Evolutionary conservation across 2,113 vertebrate species (phyloP).

Genomic region (Isichthys henryi): DNA sequence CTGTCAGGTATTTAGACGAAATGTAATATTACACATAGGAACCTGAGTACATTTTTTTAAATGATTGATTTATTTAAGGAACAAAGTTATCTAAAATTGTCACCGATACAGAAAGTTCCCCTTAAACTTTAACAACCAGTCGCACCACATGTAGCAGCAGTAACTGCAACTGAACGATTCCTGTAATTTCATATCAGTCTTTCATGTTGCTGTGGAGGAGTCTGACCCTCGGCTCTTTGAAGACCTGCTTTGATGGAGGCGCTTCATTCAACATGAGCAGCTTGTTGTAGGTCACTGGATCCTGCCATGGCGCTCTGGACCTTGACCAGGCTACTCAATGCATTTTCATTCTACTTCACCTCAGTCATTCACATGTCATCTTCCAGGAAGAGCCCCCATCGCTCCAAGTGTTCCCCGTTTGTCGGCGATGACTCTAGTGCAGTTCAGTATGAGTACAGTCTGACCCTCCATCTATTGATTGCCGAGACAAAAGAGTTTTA

Average conservation of each 20-base stretch:
- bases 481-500: not conserved
- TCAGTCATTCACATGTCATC: not conserved
- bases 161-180: not conserved
- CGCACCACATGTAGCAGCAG: not conserved
- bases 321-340: not conserved
- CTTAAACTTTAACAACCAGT: not conserved
- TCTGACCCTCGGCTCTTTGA: not conserved
- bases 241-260: not conserved
- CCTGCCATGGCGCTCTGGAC: not conserved
- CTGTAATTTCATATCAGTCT: not conserved
- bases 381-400: not conserved
- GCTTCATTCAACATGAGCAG: not conserved
- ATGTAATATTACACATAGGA: not conserved
- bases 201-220: not conserved
- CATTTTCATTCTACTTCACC: not conserved
- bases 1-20: not conserved
- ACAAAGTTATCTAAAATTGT: not conserved
- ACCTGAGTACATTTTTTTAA: not conserved
- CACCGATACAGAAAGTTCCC: not conserved
- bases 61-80: no score
- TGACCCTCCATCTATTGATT: not conserved
- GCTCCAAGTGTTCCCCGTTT: not conserved
- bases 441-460: not conserved
- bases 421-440: not conserved
- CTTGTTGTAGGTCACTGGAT: not conserved